Percentiles rank a stretch among this genome's conserved stretches.
Conservation (phyloP, 2,113 vertebrate species). For the Hippotragus niger region DNA sequence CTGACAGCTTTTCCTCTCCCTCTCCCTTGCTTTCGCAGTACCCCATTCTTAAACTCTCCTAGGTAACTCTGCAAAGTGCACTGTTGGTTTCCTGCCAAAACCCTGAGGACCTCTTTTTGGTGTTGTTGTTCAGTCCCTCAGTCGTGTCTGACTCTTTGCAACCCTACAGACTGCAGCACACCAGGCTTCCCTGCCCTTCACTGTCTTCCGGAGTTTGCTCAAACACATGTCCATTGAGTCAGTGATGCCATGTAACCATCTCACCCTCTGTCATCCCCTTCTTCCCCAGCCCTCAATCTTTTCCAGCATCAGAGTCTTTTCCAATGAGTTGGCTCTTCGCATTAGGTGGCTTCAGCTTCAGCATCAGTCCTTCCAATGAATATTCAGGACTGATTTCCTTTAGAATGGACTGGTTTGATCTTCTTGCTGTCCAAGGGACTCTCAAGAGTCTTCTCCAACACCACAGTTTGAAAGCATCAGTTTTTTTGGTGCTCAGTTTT, state of each 20-base stretch:
- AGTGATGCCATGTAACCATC: neutral
- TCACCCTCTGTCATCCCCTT: neutral
- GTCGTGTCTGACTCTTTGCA: neutral
- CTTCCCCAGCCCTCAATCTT: neutral
- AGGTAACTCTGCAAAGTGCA: neutral
- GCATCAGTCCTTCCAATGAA: neutral
- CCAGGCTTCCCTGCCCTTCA: neutral
- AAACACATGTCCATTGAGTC: neutral
- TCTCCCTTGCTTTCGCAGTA: rapidly evolving
- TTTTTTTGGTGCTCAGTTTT: neutral
- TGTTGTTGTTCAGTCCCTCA: neutral
- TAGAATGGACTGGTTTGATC: neutral
- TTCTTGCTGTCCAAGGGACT: neutral
- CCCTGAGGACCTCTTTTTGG: neutral
- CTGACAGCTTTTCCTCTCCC: too few species aligned
- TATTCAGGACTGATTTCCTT: neutral
- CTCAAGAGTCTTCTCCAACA: neutral
- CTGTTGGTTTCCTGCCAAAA: neutral
- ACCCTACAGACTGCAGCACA: neutral
- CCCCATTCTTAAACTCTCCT: neutral
- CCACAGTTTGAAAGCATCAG: neutral
- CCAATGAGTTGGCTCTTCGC: neutral
- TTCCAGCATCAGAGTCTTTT: neutral
- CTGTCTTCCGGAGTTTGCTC: neutral
- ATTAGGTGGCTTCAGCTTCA: neutral